Percentiles rank a stretch among this genome's conserved stretches.
Evolutionary conservation across 2,113 vertebrate genomes (phyloP).

Genomic region (Pluvianellus socialis): DNA sequence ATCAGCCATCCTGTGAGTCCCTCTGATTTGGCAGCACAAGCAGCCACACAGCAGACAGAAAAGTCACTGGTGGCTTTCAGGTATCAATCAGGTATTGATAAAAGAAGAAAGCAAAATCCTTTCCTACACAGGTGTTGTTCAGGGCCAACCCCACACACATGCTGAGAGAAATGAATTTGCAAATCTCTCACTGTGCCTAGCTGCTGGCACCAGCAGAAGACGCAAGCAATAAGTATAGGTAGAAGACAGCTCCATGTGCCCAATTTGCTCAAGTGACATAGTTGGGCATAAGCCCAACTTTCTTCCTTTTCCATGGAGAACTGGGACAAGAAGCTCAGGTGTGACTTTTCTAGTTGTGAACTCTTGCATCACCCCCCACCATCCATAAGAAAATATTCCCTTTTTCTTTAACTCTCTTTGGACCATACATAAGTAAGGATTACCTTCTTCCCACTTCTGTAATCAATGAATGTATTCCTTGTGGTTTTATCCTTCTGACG

Average conservation of each 20-base stretch:
- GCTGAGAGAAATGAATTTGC: not conserved
- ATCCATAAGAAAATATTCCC: not conserved
- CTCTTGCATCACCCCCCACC: not conserved
- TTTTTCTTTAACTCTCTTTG: not conserved
- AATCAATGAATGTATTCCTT: not conserved
- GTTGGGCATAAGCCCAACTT: fast-evolving
- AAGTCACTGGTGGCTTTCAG: not conserved
- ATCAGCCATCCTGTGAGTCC: fast-evolving
- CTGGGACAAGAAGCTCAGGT: not conserved
- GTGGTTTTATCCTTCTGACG: not conserved
- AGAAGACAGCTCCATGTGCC: not conserved
- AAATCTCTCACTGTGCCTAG: not conserved
- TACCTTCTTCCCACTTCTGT: not conserved
- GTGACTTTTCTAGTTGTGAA: not conserved
- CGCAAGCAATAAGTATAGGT: no score
- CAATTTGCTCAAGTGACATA: not conserved
- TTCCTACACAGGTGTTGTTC: not conserved
- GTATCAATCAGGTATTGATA: not conserved
- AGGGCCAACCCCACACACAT: fast-evolving
- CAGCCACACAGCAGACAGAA: not conserved
- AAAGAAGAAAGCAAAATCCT: not conserved
- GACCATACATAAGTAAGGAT: not conserved
- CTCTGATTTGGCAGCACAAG: not conserved
- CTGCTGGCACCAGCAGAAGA: not conserved
- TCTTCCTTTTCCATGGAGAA: not conserved